Evolutionary conservation across 2,797 vertebrate species (phyloP).

Genomic region (Phoebastria nigripes): DNA sequence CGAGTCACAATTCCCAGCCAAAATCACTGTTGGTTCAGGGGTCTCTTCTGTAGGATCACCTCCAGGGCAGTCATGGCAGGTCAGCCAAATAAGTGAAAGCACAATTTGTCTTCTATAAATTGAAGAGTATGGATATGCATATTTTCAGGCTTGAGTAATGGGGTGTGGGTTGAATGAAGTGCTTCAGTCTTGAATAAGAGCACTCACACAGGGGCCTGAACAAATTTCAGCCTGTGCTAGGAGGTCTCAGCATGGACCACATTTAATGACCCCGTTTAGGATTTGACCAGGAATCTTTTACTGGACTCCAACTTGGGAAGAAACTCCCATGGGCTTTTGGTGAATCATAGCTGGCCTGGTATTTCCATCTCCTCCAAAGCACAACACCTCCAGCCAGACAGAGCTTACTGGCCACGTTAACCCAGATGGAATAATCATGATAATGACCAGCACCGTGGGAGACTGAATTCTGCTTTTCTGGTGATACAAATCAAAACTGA

Average conservation of each 20-base stretch:
- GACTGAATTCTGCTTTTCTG: background rate
- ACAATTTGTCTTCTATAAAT: background rate
- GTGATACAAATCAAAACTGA: background rate
- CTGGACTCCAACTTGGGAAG: background rate
- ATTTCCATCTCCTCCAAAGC: background rate
- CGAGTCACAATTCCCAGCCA: background rate
- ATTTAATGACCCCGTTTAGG: background rate
- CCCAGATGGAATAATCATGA: background rate
- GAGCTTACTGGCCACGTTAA: background rate
- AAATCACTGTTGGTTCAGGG: background rate
- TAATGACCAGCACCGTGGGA: background rate
- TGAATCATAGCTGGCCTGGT: background rate
- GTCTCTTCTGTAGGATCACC: background rate
- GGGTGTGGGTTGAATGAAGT: background rate
- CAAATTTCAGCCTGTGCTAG: background rate
- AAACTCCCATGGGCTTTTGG: background rate
- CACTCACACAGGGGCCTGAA: background rate
- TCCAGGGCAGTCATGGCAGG: background rate
- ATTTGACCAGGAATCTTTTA: background rate
- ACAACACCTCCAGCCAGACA: background rate
- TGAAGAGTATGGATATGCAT: background rate
- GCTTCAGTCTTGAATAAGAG: background rate
- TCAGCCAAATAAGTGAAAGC: background rate
- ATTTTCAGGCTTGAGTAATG: background rate
- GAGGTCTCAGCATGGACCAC: background rate